phyloP scores from a whole-genome alignment of 2,113 vertebrate species.

The Cyprinodon variegatus region DNA sequence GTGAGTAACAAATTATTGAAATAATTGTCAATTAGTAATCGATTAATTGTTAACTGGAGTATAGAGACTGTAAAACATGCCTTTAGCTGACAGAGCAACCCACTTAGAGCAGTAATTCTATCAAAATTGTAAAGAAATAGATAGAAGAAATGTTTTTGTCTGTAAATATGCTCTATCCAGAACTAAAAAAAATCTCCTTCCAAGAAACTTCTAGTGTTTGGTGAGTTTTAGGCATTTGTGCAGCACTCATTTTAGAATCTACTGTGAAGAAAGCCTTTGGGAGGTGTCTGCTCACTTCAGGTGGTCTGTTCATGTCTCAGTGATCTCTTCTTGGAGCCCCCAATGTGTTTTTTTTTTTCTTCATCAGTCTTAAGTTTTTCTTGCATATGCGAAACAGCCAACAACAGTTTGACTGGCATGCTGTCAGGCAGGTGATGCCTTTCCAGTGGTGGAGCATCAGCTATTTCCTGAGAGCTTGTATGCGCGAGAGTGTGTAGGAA shows the following conservation, averaged over 20 bases:
- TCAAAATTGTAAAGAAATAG: too few species aligned
- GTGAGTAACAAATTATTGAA: too few species aligned
- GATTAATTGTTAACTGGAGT: too few species aligned
- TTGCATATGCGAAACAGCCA: constrained; percentile 86
- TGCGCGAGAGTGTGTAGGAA: constrained; percentile 64
- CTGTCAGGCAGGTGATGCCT: constrained; percentile 91
- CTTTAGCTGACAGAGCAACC: too few species aligned
- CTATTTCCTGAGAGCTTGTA: constrained; percentile 84
- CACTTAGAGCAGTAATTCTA: too few species aligned
- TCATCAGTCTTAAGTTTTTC: constrained; percentile 83
- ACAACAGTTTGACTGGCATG: constrained; percentile 90
- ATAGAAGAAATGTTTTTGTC: too few species aligned
- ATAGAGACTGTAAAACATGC: too few species aligned
- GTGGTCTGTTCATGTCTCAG: constrained; percentile 70
- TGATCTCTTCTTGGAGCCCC: constrained; percentile 56
- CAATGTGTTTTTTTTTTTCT: constrained; percentile 56
- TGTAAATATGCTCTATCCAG: too few species aligned
- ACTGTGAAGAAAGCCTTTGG: constrained; percentile 54
- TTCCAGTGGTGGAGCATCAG: constrained; percentile 83
- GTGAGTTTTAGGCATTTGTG: constrained; percentile 22
- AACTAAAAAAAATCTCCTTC: too few species aligned
- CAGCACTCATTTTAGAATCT: constrained; percentile 48
- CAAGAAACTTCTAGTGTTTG: constrained; percentile 13
- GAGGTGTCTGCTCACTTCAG: constrained; percentile 65
- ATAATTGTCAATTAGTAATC: too few species aligned